These are phyloP conservation scores for Cercopithecus mona DNA, from an alignment of 2,113 vertebrate genomes.

Conservation along the genomic window DNA sequence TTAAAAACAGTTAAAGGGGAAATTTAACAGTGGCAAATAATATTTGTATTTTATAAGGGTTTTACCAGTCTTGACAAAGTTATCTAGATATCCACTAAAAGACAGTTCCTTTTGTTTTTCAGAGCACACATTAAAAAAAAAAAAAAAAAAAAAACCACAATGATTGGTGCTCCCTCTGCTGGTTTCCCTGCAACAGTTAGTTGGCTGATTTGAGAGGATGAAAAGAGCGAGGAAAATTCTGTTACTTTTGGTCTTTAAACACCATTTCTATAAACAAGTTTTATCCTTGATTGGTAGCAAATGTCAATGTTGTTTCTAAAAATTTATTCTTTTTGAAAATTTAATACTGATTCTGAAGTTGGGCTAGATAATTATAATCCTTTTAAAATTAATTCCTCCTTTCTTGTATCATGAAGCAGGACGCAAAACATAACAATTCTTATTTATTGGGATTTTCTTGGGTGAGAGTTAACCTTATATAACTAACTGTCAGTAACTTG, in stretches of 20 bases:
- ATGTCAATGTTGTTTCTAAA: background rate
- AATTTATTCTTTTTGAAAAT: background rate
- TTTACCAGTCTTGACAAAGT: constrained; percentile 5
- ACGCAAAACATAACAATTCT: background rate
- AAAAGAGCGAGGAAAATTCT: constrained; percentile 11
- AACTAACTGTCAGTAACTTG: background rate
- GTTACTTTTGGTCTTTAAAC: background rate
- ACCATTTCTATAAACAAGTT: background rate
- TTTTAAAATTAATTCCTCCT: background rate
- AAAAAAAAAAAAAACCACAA: constrained; percentile 18
- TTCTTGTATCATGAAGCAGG: background rate
- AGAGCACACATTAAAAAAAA: background rate
- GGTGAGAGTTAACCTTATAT: background rate
- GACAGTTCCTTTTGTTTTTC: constrained; percentile 14
- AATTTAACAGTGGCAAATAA: background rate
- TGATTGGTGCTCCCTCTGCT: constrained; percentile 85
- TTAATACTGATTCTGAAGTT: background rate
- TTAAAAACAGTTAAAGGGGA: background rate
- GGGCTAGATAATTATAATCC: background rate
- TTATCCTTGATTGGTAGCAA: background rate
- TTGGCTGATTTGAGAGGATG: background rate
- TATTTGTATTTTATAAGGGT: constrained; percentile 41
- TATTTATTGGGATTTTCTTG: background rate
- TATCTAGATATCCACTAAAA: background rate
- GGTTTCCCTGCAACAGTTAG: constrained; percentile 58